Evolutionary conservation across 2,888 invertebrate species (phyloP), one percentile per base, ranked within the genome.

Genomic region (Philereme transversata): DNA sequence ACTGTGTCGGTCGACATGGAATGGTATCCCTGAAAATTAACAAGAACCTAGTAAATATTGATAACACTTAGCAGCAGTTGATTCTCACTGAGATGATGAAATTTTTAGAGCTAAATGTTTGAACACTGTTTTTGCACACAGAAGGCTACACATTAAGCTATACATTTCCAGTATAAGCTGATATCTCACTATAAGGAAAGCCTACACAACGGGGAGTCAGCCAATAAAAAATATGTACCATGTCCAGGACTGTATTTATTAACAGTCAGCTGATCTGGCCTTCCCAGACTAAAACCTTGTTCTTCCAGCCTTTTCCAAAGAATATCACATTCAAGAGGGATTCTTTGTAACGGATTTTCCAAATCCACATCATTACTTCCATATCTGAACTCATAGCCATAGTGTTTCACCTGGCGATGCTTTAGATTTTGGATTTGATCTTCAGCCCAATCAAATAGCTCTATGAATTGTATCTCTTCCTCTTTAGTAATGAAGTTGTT

Each of bases 1-100:
- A 83, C 98, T 98, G 80, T 99, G 98, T 0, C 97, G 98, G 82
- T 99, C 99, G 22, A 98, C 95, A 86, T 99, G 99, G 0, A 96
- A 94, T 40, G 99, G 99, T 80, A 99, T 99, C 44, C 98, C 97
- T 96, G 75, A 2, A 71, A 40, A 6, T 22, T 22, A 22, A 22
- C 22, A 22, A 22, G 22, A 22, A 22, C 3, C 22, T 22, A 22
- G 22, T 22, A 22, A 22, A 22, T 22, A 22, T 22, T 22, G 22
- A 22, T 22, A 22, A 22, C 22, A 22, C 22, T 3, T 3, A 22
- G 22, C 22, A 22, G 22, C 22, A 22, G 22, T 22, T 22, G 22
- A 22, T 22, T 22, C 22, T 22, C 22, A 3, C 1, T 3, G 22
- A 22, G 22, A 22, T 22, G 1, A 22, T 22, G 22, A 22, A 22